These are phyloP conservation scores for Nasonia giraulti DNA, from an alignment of 1,140 invertebrate genomes.

Conservation along the genomic window DNA sequence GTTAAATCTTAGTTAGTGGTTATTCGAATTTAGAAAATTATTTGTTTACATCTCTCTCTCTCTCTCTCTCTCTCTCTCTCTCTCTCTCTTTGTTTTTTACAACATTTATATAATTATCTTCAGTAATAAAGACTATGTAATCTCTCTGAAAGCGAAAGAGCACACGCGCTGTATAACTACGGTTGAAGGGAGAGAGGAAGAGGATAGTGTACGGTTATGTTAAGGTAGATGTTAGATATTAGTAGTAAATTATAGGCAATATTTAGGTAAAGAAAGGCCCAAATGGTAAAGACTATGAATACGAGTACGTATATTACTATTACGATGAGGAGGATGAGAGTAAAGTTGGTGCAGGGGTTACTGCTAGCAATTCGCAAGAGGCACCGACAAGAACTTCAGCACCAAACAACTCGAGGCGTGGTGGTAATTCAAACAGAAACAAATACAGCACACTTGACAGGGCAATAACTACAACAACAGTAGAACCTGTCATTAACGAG, in stretches of 20 bases:
- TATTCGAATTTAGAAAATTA: no score
- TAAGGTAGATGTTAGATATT: no score
- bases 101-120: no score
- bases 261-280: conserved; percentile 87
- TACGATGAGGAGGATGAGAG: conserved; percentile 87
- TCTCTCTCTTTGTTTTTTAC: no score
- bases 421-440: conserved; percentile 68
- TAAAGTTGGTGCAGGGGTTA: conserved; percentile 67
- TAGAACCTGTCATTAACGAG: conserved; percentile 80
- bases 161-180: no score
- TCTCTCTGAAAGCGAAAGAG: no score
- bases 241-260: background rate
- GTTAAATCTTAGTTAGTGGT: no score
- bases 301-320: conserved; percentile 94
- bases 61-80: no score
- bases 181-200: no score
- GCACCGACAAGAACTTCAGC: conserved; percentile 72
- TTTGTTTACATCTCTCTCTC: no score
- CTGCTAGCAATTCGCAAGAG: conserved; percentile 75
- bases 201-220: no score
- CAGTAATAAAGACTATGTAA: no score
- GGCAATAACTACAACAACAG: conserved; percentile 74
- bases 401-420: conserved; percentile 56
- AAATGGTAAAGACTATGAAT: conserved; percentile 93
- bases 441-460: conserved; percentile 83